phyloP scores from a whole-genome alignment of 2,797 vertebrate genomes.

The Peromyscus aztecus region DNA sequence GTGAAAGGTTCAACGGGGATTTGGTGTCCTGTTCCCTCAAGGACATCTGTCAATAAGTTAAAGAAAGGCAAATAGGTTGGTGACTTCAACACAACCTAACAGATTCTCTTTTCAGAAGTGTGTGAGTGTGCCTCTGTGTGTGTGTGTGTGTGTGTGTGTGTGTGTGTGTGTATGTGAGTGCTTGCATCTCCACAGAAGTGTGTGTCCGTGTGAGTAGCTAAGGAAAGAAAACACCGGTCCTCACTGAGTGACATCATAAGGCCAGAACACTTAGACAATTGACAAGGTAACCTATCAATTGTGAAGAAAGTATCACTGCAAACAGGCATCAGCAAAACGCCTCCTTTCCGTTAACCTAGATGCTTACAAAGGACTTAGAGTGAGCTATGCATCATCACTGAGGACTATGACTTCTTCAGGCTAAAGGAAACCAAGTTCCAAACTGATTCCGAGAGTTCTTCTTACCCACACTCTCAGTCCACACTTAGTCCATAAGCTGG shows the following conservation, averaged over 20 bases:
- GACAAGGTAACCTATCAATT: neutral
- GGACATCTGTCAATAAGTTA: constrained; percentile 66
- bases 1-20: constrained; percentile 59
- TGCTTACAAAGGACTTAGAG: neutral
- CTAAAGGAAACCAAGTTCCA: constrained; percentile 25
- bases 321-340: neutral
- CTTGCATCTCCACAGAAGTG: neutral
- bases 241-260: neutral
- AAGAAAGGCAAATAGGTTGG: constrained; percentile 55
- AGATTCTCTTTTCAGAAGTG: no score
- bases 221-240: neutral
- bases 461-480: neutral
- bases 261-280: neutral
- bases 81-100: constrained; percentile 36
- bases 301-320: neutral
- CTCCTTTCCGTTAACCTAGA: neutral
- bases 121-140: neutral
- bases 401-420: neutral
- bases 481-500: neutral
- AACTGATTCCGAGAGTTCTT: neutral
- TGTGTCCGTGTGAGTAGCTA: neutral
- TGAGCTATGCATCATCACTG: neutral
- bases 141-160: neutral
- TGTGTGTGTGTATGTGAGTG: no score
- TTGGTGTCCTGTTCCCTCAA: constrained; percentile 44